A percentile compares a stretch with the other conserved stretches of the same genome.
Evolutionary conservation across 2,888 invertebrate species (phyloP).

Genomic region (Brachyptera risi): DNA sequence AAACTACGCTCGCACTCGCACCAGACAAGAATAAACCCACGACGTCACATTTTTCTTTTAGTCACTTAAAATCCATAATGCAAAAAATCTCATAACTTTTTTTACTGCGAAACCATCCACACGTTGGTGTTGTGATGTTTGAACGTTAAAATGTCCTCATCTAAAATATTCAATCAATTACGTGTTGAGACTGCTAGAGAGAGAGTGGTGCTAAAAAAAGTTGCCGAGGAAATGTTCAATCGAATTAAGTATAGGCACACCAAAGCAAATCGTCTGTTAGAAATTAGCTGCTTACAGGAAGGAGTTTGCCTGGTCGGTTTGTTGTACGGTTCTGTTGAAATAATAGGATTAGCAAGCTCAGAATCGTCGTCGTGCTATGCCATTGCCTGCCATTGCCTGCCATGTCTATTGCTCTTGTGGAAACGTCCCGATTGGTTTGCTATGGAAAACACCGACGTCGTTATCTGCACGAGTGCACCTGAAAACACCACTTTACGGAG

Average conservation of each 20-base stretch:
- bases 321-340: background rate
- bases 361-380: too few species aligned
- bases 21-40: too few species aligned
- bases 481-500: slow-evolving; percentile 3
- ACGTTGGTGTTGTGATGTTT: background rate
- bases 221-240: background rate
- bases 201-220: background rate
- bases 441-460: slow-evolving; percentile 9
- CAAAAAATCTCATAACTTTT: background rate
- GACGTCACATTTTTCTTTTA: too few species aligned
- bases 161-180: background rate
- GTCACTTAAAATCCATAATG: background rate
- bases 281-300: background rate
- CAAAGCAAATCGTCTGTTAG: background rate
- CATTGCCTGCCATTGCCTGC: background rate
- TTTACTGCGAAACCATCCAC: background rate
- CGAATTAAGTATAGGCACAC: background rate
- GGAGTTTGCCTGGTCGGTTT: background rate
- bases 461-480: slow-evolving; percentile 14
- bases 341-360: slow-evolving; percentile 4
- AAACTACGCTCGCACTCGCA: background rate
- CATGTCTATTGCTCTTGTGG: background rate
- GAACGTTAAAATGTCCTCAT: background rate
- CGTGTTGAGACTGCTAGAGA: background rate
- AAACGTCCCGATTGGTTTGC: background rate